Evolutionary conservation across 2,888 invertebrate genomes (phyloP).

Genomic region (Idaea dimidiata): DNA sequence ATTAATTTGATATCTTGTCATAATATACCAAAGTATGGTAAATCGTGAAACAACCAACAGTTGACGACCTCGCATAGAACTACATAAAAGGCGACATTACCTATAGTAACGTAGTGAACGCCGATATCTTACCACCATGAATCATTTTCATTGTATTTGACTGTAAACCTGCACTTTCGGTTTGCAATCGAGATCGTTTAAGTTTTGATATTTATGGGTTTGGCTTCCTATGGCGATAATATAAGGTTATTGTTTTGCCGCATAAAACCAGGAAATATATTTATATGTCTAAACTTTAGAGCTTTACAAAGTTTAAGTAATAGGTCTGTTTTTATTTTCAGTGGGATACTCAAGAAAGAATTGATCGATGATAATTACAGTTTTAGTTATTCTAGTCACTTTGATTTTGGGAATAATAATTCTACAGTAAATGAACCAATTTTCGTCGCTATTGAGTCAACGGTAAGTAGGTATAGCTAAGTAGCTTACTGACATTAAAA

Average conservation of each 20-base stretch:
- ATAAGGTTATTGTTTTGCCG: background rate
- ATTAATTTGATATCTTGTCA: background rate
- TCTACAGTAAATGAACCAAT: conserved; percentile 34
- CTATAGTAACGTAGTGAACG: background rate
- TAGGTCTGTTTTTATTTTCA: conserved; percentile 40
- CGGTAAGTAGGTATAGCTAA: conserved; percentile 43
- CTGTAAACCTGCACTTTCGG: background rate
- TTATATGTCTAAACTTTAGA: background rate
- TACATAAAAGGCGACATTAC: background rate
- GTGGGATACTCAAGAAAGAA: conserved; percentile 68
- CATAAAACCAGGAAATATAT: background rate
- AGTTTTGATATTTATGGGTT: background rate
- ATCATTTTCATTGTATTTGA: background rate
- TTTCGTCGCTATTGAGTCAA: conserved; percentile 67
- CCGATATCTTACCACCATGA: background rate
- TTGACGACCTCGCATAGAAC: background rate
- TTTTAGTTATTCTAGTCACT: conserved; percentile 41
- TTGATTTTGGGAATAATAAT: conserved; percentile 31
- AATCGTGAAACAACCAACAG: background rate
- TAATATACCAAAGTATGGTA: background rate
- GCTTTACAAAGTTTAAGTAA: background rate
- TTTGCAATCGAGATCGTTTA: background rate
- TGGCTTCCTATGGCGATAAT: background rate
- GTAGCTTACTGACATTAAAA: background rate
- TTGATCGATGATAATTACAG: conserved; percentile 42